Evolutionary conservation across 2,888 invertebrate species (phyloP), one percentile per base, ranked within the genome.

Genomic region (Lochmaea capreae): DNA sequence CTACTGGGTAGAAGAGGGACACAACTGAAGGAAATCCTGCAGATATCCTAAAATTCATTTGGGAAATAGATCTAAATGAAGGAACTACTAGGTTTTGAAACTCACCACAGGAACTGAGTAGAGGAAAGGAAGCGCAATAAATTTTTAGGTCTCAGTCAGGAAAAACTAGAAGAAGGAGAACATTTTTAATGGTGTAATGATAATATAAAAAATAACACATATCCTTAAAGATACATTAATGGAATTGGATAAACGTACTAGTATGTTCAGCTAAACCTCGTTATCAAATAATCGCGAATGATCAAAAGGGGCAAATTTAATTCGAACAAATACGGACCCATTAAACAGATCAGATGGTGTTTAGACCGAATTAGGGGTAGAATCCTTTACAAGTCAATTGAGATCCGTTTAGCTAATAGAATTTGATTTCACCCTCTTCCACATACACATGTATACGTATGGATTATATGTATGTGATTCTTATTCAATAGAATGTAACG

Each of bases 361-460:
- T 76, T 77, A 69, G 76, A 76, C 73, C 69, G 71, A 80, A 79
- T 80, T 79, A 79, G 78, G 79, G 78, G 76, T 75, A 75, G 77
- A 73, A 77, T 76, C 77, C 77, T 80, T 78, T 78, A 76, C 75
- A 79, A 80, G 80, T 80, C 80, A 80, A 80, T 79, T 80, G 78
- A 79, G 77, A 79, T 77, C 63, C 79, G 79, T 78, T 80, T 79
- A 80, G 80, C 78, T 80, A 80, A 80, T 80, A 79, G 79, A 78
- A 79, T 79, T 77, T 76, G 75, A 77, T 73, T 74, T 54, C 70
- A 67, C 77, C 71, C 71, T 71, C 70, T 52, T 59, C 33, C 65
- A n/a, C 16, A 18, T 66, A 43, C 33, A 73, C 33, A 71, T 71
- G 33, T 52, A 66, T 43, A 65, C 52, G 66, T n/a, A 54, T 16